Conservation (phyloP, 2,113 vertebrate genomes). For the Rhinolophus ferrumequinum region DNA sequence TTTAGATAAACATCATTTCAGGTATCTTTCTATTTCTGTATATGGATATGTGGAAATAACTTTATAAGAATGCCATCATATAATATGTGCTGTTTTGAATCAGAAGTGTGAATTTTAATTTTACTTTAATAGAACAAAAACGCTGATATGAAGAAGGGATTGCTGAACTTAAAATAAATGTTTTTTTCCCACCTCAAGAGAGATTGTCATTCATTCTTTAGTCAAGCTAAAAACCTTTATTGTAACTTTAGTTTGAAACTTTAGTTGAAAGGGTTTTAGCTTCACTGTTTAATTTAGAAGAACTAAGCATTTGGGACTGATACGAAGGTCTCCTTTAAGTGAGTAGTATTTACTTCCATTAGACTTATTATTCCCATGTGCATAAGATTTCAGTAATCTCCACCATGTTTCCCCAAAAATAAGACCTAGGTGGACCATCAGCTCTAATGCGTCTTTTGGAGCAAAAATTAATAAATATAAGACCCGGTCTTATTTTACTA, state of each 20-base stretch:
- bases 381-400: slow-evolving; percentile 31
- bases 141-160: slow-evolving; percentile 21
- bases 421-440: no score
- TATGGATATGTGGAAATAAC: slow-evolving; percentile 3
- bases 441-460: no score
- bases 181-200: slow-evolving; percentile 10
- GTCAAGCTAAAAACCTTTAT: slow-evolving; percentile 27
- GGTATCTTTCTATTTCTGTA: not conserved
- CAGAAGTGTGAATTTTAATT: slow-evolving; percentile 56
- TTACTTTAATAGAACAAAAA: slow-evolving; percentile 54
- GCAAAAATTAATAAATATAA: no score
- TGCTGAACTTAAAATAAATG: slow-evolving; percentile 50
- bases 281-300: slow-evolving; percentile 41
- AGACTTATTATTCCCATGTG: not conserved
- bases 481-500: no score
- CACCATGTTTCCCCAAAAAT: no score
- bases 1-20: slow-evolving; percentile 48
- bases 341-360: slow-evolving; percentile 36
- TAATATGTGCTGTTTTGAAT: slow-evolving; percentile 53
- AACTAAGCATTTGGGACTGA: slow-evolving; percentile 47
- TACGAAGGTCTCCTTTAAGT: slow-evolving; percentile 16
- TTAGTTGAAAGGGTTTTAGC: slow-evolving; percentile 43
- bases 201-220: slow-evolving; percentile 51
- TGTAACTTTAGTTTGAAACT: slow-evolving; percentile 20
- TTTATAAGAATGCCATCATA: slow-evolving; percentile 24